These are phyloP conservation scores for Pseudopleuronectes americanus DNA, from an alignment of 2,797 vertebrate genomes.

Conservation along the genomic window DNA sequence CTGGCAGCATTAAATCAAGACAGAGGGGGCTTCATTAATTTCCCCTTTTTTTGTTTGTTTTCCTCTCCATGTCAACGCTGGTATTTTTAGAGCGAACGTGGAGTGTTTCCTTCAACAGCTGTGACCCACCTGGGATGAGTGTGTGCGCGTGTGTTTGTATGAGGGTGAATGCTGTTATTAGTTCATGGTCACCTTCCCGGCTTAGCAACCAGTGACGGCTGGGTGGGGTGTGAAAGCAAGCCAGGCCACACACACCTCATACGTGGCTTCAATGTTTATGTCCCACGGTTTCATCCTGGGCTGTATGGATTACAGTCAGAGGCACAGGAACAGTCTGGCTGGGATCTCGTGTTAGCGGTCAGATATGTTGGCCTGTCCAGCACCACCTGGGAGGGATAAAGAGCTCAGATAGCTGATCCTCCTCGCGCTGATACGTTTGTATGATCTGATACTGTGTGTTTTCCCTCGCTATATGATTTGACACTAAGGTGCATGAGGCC, in stretches of 20 bases:
- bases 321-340: not conserved
- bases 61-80: slow-evolving; percentile 59
- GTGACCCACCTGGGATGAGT: slow-evolving; percentile 78
- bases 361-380: slow-evolving; percentile 19
- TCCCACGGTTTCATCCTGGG: slow-evolving; percentile 38
- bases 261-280: slow-evolving; percentile 47
- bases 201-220: slow-evolving; percentile 43
- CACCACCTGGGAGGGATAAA: slow-evolving; percentile 46
- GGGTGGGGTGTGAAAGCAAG: slow-evolving; percentile 50
- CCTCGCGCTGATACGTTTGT: slow-evolving; percentile 36
- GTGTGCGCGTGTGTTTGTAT: slow-evolving; percentile 51
- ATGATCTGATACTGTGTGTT: slow-evolving; percentile 58
- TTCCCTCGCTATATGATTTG: slow-evolving; percentile 40
- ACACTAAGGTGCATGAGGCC: slow-evolving; percentile 30
- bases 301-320: slow-evolving; percentile 39
- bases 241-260: slow-evolving; percentile 65
- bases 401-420: slow-evolving; percentile 52
- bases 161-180: slow-evolving; percentile 72
- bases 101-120: slow-evolving; percentile 77
- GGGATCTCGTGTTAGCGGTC: slow-evolving; percentile 17
- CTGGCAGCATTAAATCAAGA: slow-evolving; percentile 55
- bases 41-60: slow-evolving; percentile 51
- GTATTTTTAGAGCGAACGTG: slow-evolving; percentile 74
- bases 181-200: slow-evolving; percentile 77
- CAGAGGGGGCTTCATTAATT: slow-evolving; percentile 70